phyloP scores from a whole-genome alignment of 1,140 invertebrate species.

The Lucilia sericata region DNA sequence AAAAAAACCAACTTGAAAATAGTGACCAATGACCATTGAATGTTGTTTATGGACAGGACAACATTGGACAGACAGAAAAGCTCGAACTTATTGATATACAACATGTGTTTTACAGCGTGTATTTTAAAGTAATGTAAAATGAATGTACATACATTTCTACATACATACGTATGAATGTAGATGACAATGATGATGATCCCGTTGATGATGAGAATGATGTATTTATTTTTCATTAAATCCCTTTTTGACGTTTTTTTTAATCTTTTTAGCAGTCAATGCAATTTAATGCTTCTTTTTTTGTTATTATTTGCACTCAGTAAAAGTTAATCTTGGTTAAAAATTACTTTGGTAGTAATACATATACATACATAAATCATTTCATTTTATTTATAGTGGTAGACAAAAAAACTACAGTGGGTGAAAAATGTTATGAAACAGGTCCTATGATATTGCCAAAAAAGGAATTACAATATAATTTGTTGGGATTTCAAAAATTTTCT shows the following conservation, averaged over 20 bases:
- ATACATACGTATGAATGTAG: not conserved
- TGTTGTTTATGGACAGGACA: not conserved
- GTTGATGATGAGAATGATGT: not conserved
- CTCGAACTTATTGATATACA: too few relatives aligned
- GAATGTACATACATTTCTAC: not conserved
- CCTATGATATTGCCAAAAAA: too few relatives aligned
- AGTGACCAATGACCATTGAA: not conserved
- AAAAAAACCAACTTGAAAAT: slow-evolving; percentile 13
- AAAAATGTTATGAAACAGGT: too few relatives aligned
- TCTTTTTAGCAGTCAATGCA: not conserved
- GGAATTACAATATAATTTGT: too few relatives aligned
- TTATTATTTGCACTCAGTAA: not conserved
- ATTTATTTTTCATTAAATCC: slow-evolving; percentile 15
- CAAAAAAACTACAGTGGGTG: not conserved
- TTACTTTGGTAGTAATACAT: not conserved
- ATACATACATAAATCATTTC: not conserved
- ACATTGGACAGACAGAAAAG: not conserved
- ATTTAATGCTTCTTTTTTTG: not conserved
- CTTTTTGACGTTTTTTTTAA: not conserved
- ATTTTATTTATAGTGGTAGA: not conserved
- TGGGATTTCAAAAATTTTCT: too few relatives aligned
- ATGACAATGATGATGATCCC: not conserved
- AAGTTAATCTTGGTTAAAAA: slow-evolving; percentile 6
- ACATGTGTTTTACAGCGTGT: too few relatives aligned
- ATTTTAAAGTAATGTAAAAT: too few relatives aligned